These are phyloP conservation scores for Brachionichthys hirsutus DNA, from an alignment of 2,113 vertebrate species.

Conservation along the genomic window DNA sequence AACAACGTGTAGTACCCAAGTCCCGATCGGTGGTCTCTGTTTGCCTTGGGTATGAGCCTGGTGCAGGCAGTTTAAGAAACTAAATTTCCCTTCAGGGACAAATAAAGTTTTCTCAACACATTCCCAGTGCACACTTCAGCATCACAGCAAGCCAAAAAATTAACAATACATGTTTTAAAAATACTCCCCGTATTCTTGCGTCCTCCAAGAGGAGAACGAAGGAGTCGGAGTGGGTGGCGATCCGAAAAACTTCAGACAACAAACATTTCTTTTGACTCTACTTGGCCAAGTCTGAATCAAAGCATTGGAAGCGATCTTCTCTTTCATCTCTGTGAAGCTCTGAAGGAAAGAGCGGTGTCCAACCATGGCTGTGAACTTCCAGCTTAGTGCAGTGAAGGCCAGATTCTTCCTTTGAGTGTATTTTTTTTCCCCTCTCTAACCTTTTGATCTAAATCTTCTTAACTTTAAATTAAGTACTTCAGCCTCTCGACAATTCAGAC, in stretches of 20 bases:
- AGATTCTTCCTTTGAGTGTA: conserved; percentile 66
- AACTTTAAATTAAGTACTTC: conserved; percentile 80
- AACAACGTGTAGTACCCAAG: no score
- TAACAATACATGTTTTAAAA: conserved; percentile 62
- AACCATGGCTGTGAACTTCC: conserved; percentile 71
- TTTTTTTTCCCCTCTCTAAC: conserved; percentile 69
- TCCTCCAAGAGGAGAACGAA: conserved; percentile 20
- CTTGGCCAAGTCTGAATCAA: conserved; percentile 64
- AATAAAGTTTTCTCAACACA: conserved; percentile 2
- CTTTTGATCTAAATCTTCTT: conserved; percentile 85
- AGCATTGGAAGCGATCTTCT: conserved; percentile 60
- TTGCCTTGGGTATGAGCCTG: no score
- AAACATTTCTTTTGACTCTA: conserved; percentile 62
- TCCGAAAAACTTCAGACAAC: conserved; percentile 53
- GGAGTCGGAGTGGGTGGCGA: not conserved
- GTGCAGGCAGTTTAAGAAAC: no score
- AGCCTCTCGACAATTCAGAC: conserved; percentile 73
- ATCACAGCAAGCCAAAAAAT: conserved; percentile 57
- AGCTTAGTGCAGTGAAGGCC: conserved; percentile 72
- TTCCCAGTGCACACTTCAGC: conserved; percentile 27
- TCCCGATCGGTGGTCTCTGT: no score
- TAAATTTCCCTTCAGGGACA: no score
- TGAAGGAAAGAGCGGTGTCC: conserved; percentile 71
- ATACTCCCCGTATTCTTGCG: conserved; percentile 32
- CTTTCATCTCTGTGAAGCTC: conserved; percentile 76